Evolutionary conservation across 2,797 vertebrate genomes (phyloP).

Genomic region (Psittacula echo): DNA sequence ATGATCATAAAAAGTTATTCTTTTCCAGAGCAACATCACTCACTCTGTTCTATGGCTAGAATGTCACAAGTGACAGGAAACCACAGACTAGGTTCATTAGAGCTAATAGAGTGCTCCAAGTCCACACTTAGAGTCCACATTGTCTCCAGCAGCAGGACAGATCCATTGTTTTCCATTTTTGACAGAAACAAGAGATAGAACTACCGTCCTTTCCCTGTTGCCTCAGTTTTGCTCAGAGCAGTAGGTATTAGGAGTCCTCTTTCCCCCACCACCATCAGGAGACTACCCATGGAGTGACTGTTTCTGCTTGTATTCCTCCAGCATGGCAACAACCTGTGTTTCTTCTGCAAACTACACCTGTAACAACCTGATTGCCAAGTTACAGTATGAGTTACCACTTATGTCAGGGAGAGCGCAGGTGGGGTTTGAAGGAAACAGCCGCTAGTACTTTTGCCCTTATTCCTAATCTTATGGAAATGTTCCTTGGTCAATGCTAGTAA

Average conservation of each 20-base stretch:
- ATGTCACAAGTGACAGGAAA: not conserved
- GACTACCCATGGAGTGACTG: not conserved
- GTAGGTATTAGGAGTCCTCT: not conserved
- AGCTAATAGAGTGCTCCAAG: not conserved
- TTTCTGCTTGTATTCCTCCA: not conserved
- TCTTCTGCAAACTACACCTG: not conserved
- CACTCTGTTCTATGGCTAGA: not conserved
- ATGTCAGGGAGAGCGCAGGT: not conserved
- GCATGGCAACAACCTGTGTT: not conserved
- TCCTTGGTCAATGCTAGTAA: not conserved
- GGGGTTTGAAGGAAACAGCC: not conserved
- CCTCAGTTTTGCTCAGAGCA: not conserved
- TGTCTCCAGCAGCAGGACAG: fast-evolving
- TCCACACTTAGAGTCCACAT: fast-evolving
- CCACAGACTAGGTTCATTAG: fast-evolving
- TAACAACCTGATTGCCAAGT: not conserved
- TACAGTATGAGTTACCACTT: not conserved
- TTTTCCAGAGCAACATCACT: not conserved
- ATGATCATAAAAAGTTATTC: fast-evolving
- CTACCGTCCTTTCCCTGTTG: fast-evolving
- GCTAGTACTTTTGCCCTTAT: not conserved
- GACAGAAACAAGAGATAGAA: not conserved
- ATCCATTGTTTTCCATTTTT: not conserved
- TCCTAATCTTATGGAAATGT: fast-evolving
- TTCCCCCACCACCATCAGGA: not conserved